Evolutionary conservation across 2,113 vertebrate genomes (phyloP).

Genomic region (Cynopterus brachyotis): DNA sequence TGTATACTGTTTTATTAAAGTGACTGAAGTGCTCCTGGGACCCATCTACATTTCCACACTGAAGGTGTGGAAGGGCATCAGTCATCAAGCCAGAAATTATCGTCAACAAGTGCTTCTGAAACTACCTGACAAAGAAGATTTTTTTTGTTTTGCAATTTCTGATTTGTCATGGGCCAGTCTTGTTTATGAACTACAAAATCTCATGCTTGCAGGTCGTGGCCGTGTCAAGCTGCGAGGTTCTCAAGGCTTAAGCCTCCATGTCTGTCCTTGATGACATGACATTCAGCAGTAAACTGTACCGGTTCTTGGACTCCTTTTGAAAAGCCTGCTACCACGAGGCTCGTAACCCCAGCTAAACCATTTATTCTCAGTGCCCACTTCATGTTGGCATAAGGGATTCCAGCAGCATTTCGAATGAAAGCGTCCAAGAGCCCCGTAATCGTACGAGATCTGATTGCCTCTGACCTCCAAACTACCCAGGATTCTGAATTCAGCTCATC

Average conservation of each 20-base stretch:
- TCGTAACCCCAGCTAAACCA: neutral
- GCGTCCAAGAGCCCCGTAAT: neutral
- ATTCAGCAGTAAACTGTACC: neutral
- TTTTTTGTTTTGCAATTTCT: neutral
- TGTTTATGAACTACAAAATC: neutral
- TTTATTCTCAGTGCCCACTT: neutral
- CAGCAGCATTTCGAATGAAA: fast-evolving
- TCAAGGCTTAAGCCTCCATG: fast-evolving
- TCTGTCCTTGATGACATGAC: neutral
- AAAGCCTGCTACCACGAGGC: neutral
- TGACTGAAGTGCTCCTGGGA: neutral
- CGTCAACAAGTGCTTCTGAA: neutral
- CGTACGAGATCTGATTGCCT: neutral
- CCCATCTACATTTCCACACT: neutral
- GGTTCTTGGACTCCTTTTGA: neutral
- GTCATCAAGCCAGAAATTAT: neutral
- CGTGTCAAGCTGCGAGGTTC: neutral
- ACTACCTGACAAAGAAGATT: neutral
- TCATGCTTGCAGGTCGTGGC: too few species aligned
- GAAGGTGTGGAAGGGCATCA: fast-evolving
- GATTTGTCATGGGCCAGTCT: neutral
- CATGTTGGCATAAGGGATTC: neutral
- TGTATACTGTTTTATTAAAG: neutral
- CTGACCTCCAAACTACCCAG: neutral
- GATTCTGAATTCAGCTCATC: neutral